Base-by-base conservation (phyloP, 2,888 invertebrate species). In the Thereva nobilitata region DNA sequence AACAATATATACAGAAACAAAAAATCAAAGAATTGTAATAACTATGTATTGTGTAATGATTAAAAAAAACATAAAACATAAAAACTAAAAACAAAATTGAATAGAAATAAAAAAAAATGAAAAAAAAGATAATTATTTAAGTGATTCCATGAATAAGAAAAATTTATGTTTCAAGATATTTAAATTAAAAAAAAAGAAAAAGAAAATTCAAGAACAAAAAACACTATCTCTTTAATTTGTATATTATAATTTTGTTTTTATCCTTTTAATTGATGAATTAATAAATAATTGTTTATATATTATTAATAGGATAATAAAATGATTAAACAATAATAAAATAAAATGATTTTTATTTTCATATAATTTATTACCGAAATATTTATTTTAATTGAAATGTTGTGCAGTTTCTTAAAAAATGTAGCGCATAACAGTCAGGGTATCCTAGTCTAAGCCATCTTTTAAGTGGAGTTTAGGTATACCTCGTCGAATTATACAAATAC, bases 301-400 rank as follows among this genome's bases (percentile, higher is more conserved):
- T 59, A 59, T 59, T 59, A 59, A 47, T 59, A 59, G 57, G 47
- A 47, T 59, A 59, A 59, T 59, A 59, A 59, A 59, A 59, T 37
- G 57, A 59, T 59, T 59, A 59, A 59, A 59, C 45, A 59, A 10
- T 47, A 57, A 23, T 23, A 23, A 23, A 23, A 23, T 23, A 23
- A 23, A 23, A 23, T 23, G 23, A 23, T 23, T 23, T 23, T 23
- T 23, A 23, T 23, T 23, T 23, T 23, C 23, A 23, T 23, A 23
- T 23, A 23, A 23, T 23, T 23, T 23, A 23, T 23, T 23, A 23
- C 2, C 2, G 23, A 2, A 23, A 23, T 23, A 2, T 23, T 23
- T 23, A 23, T 23, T 23, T 23, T n/a, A n/a, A n/a, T 23, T 23
- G 23, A 23, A 23, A 2, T 23, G 23, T 23, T 23, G 1, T 23